Evolutionary conservation across 2,113 vertebrate species (phyloP), one percentile per base, ranked within the genome.

Genomic region (Dasypus novemcinctus): DNA sequence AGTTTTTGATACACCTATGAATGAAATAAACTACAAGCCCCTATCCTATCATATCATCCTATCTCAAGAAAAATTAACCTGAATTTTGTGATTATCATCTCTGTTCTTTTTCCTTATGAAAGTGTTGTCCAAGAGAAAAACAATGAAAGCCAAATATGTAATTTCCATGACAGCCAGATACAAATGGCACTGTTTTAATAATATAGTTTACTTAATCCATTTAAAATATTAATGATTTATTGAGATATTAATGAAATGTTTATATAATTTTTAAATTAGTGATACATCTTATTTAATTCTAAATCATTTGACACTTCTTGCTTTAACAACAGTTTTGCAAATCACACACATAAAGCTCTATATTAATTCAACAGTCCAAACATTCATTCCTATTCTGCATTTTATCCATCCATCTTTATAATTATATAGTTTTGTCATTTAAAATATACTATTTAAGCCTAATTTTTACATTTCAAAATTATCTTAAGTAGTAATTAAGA

Each of bases 391-490:
- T 79, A 75, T 95, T 72, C 66, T 96, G 61, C 71, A 52, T 36
- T 85, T 69, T 59, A 78, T 31, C 33, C 43, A 88, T 91, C 89
- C 90, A 95, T 93, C 66, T 93, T 59, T 96, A 75, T 96, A 96
- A 95, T 76, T 75, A 92, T 95, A 33, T 97, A 92, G 89, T 97
- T 96, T 46, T 90, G 80, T 63, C 89, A 95, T 97, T 92, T 64
- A 76, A 94, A 84, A 91, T 61, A 71, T 43, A 36, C 20, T 66
- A 72, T 59, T 49, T 93, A 96, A 91, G 76, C 92, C 84, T 96
- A 68, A 86, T 96, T 97, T 98, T 97, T 97, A 94, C 96, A 88
- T 38, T 95, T 97, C 81, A 59, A 90, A 89, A 96, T 92, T 95
- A 94, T 95, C 95, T 95, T n/a, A 14, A 29, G 49, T 84, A 85